Evolutionary conservation across 2,888 invertebrate genomes (phyloP), one percentile per base, ranked within the genome.

Genomic region (Amitus sp.): DNA sequence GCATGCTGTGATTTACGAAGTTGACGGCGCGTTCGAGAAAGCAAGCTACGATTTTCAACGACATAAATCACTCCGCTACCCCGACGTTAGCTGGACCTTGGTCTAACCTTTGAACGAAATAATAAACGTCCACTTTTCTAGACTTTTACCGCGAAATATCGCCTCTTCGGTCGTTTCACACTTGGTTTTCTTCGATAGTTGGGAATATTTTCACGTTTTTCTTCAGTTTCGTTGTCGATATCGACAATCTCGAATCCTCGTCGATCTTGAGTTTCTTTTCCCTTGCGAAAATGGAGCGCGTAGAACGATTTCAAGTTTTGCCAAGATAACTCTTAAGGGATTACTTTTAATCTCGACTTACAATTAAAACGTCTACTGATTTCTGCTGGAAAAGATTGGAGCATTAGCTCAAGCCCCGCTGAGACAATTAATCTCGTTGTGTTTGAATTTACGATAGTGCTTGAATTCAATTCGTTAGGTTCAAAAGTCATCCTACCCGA

Each of bases 1-100:
- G 62, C 56, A 47, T 53, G 50, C 50, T 28, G 20, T 63, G 58
- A 63, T 62, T 62, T 50, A 58, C 45, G 15, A 34, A 17, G 47
- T 19, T 39, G 17, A 19, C 5, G 13, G 45, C 37, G 45, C 42
- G 51, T 19, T 42, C 42, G 20, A 42, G 17, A 42, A 42, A 42
- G n/a, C 42, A 42, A 42, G n/a, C n/a, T n/a, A n/a, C 42, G 42
- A 42, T 42, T 42, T 42, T 42, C 42, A 42, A 23, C 43, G 43
- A 12, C n/a, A 27, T 43, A 43, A 43, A 43, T 43, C 43, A 43
- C n/a, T 43, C 13, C n/a, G n/a, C 43, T 4, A 13, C 7, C 27
- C 23, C 13, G 23, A 23, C 43, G 18, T 43, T 20, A 19, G 12
- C 20, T n/a, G n/a, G n/a, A n/a, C n/a, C n/a, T n/a, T n/a, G n/a